These are phyloP conservation scores for Novumbra hubbsi DNA, from an alignment of 2,797 vertebrate species.

Conservation along the genomic window DNA sequence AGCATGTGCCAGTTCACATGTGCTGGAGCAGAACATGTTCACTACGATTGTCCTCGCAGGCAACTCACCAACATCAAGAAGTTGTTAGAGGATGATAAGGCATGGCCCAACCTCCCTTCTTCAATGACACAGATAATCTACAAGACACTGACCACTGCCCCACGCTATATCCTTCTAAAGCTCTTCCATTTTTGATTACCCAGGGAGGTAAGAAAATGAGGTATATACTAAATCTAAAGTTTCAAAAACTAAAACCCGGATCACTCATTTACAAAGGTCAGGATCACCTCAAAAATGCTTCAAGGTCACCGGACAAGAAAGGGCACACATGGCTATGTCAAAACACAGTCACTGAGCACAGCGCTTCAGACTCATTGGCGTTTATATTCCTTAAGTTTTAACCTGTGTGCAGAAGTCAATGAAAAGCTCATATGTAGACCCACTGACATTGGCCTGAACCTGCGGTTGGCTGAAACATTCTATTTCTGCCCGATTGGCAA, in stretches of 20 bases:
- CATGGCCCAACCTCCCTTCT: too few relatives aligned
- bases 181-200: neutral
- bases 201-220: neutral
- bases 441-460: conserved; percentile 55
- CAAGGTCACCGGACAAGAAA: neutral
- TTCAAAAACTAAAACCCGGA: neutral
- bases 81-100: too few relatives aligned
- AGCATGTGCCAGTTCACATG: too few relatives aligned
- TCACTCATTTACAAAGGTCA: neutral
- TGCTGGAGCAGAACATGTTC: too few relatives aligned
- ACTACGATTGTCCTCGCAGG: too few relatives aligned
- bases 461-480: conserved; percentile 56
- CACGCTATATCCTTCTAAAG: neutral
- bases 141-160: too few relatives aligned
- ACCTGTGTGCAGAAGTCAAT: conserved; percentile 49
- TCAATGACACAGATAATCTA: too few relatives aligned
- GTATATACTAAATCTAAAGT: neutral
- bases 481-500: conserved; percentile 68
- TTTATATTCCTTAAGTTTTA: conserved; percentile 21
- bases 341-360: neutral
- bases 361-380: conserved; percentile 6
- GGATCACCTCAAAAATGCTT: neutral
- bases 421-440: conserved; percentile 63
- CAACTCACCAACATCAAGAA: too few relatives aligned
- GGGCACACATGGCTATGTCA: neutral